Evolutionary conservation across 2,113 vertebrate species (phyloP).

Genomic region (Percopsis transmontana): DNA sequence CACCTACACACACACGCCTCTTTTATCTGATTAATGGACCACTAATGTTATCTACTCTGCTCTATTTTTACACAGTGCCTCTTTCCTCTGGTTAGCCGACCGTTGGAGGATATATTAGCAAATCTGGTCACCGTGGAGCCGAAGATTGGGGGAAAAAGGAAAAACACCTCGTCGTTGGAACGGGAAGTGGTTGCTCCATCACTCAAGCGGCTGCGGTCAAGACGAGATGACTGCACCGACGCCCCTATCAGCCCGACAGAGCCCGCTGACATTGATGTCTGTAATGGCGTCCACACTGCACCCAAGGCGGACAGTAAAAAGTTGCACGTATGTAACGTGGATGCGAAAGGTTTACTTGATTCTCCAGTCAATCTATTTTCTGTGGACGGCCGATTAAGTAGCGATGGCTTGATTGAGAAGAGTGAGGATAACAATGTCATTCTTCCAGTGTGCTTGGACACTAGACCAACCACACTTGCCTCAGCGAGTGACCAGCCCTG

Average conservation of each 20-base stretch:
- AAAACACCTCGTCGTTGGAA: conserved; percentile 35
- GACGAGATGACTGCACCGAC: neutral
- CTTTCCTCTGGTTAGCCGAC: conserved; percentile 88
- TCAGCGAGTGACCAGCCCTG: neutral
- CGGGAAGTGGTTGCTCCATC: conserved; percentile 42
- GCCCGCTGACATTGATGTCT: neutral
- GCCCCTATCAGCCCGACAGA: neutral
- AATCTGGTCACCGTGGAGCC: conserved; percentile 69
- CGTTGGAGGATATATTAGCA: conserved; percentile 82
- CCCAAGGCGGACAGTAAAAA: neutral
- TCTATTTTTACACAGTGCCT: conserved; percentile 83
- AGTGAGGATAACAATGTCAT: neutral
- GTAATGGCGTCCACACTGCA: conserved; percentile 16
- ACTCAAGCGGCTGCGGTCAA: conserved; percentile 66
- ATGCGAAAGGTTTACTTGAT: neutral
- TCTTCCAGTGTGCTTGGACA: neutral
- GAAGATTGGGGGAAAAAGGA: conserved; percentile 74
- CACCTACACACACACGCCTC: neutral
- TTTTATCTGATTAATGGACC: neutral
- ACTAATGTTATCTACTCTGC: neutral
- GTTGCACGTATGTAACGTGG: neutral
- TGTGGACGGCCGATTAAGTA: too few relatives aligned
- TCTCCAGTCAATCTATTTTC: neutral
- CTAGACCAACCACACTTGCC: neutral
- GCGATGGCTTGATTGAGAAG: neutral